Conservation (phyloP, 37 sponge, comb jelly and placozoan genomes). For the Oopsacas minuta region DNA sequence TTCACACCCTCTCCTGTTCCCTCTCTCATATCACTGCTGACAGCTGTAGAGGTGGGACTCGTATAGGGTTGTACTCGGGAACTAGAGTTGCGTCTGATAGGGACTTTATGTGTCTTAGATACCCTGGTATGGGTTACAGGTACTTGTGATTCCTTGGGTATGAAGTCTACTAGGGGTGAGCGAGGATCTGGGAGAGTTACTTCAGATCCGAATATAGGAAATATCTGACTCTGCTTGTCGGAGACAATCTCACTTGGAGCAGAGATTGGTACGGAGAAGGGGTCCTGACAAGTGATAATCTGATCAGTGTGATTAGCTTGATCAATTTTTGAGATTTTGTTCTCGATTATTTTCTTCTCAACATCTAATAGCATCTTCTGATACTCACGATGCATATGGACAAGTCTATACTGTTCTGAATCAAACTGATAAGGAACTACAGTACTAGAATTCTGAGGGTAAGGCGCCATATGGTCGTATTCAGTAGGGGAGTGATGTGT, state of each 20-base stretch:
- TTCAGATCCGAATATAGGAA: background rate
- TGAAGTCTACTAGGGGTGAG: background rate
- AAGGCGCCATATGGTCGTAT: background rate
- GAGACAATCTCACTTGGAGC: background rate
- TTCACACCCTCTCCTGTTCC: background rate
- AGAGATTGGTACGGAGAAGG: background rate
- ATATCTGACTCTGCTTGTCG: background rate
- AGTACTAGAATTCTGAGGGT: background rate
- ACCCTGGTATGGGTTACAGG: no score
- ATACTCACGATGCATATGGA: background rate
- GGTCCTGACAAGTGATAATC: background rate
- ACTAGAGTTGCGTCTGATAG: background rate
- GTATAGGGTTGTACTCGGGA: background rate
- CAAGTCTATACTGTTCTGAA: background rate
- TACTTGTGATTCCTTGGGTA: background rate
- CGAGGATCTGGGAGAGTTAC: background rate
- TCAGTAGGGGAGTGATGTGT: background rate
- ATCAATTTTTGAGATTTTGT: background rate
- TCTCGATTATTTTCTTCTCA: constrained; percentile 2
- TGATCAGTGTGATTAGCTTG: background rate
- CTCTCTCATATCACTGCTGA: background rate
- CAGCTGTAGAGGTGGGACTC: background rate
- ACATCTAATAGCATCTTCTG: background rate
- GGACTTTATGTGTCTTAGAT: background rate
- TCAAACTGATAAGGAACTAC: background rate